Percentiles rank a stretch among this genome's conserved stretches.
Evolutionary conservation across 2,797 vertebrate genomes (phyloP).

Genomic region (Chrosomus eos): DNA sequence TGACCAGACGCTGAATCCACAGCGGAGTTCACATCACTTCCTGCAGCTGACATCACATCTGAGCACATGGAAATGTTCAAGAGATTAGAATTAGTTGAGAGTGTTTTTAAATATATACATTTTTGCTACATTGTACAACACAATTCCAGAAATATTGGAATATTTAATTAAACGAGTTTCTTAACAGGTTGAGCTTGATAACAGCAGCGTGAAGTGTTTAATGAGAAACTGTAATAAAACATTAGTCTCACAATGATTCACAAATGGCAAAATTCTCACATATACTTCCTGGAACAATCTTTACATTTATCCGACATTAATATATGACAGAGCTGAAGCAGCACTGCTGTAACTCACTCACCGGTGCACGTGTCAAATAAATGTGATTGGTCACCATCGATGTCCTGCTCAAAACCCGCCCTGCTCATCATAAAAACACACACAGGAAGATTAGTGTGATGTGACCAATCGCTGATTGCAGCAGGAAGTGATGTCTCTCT

Average conservation of each 20-base stretch:
- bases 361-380: conserved; percentile 77
- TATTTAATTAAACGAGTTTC: background rate
- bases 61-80: background rate
- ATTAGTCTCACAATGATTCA: background rate
- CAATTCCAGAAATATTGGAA: background rate
- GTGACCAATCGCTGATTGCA: background rate
- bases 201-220: background rate
- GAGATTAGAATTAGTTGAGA: background rate
- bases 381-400: conserved; percentile 69
- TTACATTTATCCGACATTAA: background rate
- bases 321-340: background rate
- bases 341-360: conserved; percentile 62
- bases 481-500: conserved; percentile 56
- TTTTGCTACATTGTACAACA: background rate
- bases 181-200: background rate
- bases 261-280: no score
- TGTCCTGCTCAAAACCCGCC: conserved; percentile 79
- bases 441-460: background rate
- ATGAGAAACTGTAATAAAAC: background rate
- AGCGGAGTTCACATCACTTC: conserved; percentile 2
- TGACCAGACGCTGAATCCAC: conserved; percentile 39
- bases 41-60: conserved; percentile 28
- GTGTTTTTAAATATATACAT: background rate
- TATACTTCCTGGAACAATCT: background rate
- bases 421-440: conserved; percentile 64